Base-by-base conservation (phyloP, 1,140 invertebrate genomes). In the Drosophila takahashii region DNA sequence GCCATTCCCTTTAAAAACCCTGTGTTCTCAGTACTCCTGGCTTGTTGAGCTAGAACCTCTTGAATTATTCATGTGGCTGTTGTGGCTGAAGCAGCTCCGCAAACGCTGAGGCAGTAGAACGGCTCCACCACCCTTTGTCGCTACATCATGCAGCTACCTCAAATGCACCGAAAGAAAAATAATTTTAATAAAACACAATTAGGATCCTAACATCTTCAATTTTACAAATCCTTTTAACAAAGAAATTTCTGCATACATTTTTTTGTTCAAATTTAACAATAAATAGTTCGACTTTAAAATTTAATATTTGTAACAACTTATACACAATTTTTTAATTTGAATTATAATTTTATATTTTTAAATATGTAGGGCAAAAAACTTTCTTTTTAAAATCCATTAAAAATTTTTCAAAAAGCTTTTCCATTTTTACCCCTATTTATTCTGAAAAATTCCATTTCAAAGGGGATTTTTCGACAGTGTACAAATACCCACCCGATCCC, bases 1-100 rank as follows among this genome's bases (percentile, higher is more conserved):
- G 5, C 16, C 39, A 10, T n/a, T 5, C 51, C 10, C n/a, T 9
- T 22, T 11, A 7, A n/a, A 11, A 7, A 10, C 18, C 53, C 51
- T 56, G 34, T 18, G 34, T 39, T 69, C 11, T 39, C 66, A 34
- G 60, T 51, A 29, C 64, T 39, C 66, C 18, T 39, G 66, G 67
- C 50, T 70, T 27, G 67, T 70, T 70, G 50, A 57, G 67, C 65
- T 34, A 39, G 64, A 56, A 41, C 41, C 56, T 57, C 69, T 74
- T 74, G 71, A 74, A 74, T 74, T 74, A 74, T 74, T 74, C 70
- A 74, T 74, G 70, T 74, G 71, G 71, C 58, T 74, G 69, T 54
- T 70, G 41, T 69, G 66, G 64, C 65, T 70, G 51, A 34, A 26
- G 66, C 48, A 47, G 41, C 48, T 61, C 29, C 42, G 15, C 58